phyloP scores from a whole-genome alignment of 2,113 vertebrate genomes.

The Ivindomyrus marchei region DNA sequence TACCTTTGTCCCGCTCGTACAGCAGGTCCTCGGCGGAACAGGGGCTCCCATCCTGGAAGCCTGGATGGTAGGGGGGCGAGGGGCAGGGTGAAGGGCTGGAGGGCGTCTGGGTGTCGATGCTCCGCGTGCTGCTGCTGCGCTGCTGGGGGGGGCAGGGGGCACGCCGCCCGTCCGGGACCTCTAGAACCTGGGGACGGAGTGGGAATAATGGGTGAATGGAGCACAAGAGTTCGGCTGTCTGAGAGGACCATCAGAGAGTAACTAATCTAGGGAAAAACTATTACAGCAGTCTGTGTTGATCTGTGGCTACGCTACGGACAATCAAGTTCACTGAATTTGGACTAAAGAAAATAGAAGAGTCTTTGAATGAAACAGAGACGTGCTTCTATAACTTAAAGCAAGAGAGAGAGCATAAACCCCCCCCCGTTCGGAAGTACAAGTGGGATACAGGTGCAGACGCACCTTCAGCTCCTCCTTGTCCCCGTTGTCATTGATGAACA shows the following conservation, averaged over 20 bases:
- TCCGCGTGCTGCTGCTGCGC: slow-evolving; percentile 68
- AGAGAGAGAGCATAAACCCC: background rate
- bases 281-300: background rate
- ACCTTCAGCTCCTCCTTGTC: slow-evolving; percentile 77
- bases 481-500: slow-evolving; percentile 83
- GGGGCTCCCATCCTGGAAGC: slow-evolving; percentile 81
- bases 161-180: slow-evolving; percentile 79
- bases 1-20: slow-evolving; percentile 84
- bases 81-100: slow-evolving; percentile 74
- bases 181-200: slow-evolving; percentile 66
- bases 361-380: background rate
- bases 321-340: background rate
- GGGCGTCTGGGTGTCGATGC: slow-evolving; percentile 87
- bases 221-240: background rate
- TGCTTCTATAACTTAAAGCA: background rate
- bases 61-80: slow-evolving; percentile 69
- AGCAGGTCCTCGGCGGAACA: slow-evolving; percentile 80
- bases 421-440: background rate
- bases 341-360: background rate
- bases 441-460: slow-evolving; percentile 11
- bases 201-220: slow-evolving; percentile 25
- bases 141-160: slow-evolving; percentile 79
- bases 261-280: background rate
- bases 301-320: background rate
- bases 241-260: background rate